phyloP scores from a whole-genome alignment of 2,888 invertebrate genomes.

The Athripsodes cinereus region DNA sequence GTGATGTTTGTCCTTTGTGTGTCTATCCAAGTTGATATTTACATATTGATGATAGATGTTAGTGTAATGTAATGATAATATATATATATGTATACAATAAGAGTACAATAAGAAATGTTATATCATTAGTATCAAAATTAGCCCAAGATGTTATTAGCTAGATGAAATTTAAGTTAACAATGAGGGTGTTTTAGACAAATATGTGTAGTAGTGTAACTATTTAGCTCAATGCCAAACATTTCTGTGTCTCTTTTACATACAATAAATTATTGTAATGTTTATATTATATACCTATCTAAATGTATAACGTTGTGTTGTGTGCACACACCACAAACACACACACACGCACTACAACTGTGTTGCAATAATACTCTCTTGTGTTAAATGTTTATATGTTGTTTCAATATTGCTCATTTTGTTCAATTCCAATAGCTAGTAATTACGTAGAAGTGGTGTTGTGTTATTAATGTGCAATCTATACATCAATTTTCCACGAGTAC shows the following conservation, averaged over 20 bases:
- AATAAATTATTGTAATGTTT: too few species aligned
- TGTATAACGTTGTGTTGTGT: too few species aligned
- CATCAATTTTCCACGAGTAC: neutral
- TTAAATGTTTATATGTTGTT: neutral
- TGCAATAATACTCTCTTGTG: conserved; percentile 48
- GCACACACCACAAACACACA: too few species aligned
- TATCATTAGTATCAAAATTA: conserved; percentile 56
- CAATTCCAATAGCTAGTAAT: neutral
- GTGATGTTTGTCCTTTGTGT: too few species aligned
- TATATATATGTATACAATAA: conserved; percentile 40
- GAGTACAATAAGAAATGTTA: conserved; percentile 54
- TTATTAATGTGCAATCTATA: neutral
- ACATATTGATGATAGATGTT: too few species aligned
- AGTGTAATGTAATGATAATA: too few species aligned
- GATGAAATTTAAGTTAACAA: conserved; percentile 53
- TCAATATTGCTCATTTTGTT: neutral
- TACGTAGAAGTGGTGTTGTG: neutral
- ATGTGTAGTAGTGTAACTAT: conserved; percentile 28
- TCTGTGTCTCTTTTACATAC: conserved; percentile 34
- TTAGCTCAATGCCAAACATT: conserved; percentile 40
- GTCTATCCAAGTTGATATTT: too few species aligned
- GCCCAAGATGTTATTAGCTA: conserved; percentile 55
- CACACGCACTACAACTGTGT: conserved; percentile 16
- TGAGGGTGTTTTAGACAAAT: conserved; percentile 48
- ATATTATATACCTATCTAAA: too few species aligned